Evolutionary conservation across 2,888 invertebrate genomes (phyloP).

Genomic region (Octonoba sinensis): DNA sequence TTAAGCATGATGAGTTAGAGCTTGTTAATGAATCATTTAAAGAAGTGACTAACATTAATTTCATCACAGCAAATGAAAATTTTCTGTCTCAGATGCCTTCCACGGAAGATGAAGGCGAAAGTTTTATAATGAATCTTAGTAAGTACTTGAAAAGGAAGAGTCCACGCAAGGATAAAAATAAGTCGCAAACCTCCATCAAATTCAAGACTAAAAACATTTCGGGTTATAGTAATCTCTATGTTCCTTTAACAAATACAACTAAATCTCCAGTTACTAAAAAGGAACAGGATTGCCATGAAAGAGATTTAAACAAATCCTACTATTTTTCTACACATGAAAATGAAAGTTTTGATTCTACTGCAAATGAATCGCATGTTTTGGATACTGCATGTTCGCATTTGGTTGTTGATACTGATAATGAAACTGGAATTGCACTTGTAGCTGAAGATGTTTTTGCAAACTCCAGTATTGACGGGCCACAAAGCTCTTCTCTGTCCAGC

Average conservation of each 20-base stretch:
- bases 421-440: constrained; percentile 27
- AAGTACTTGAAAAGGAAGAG: constrained; percentile 9
- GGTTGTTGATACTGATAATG: constrained; percentile 27
- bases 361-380: background rate
- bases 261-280: too few species aligned
- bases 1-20: too few species aligned
- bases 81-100: constrained; percentile 27
- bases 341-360: constrained; percentile 3
- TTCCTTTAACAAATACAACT: too few species aligned
- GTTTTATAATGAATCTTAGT: constrained; percentile 24
- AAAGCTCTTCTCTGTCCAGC: constrained; percentile 1
- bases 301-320: background rate
- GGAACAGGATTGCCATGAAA: background rate
- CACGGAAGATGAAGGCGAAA: constrained; percentile 26
- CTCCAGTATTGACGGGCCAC: background rate
- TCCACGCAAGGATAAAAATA: too few species aligned
- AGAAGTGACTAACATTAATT: background rate
- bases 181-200: too few species aligned
- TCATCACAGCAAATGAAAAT: constrained; percentile 35
- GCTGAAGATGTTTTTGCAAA: constrained; percentile 5
- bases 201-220: too few species aligned
- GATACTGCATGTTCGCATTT: background rate
- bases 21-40: too few species aligned
- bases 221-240: too few species aligned
- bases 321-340: background rate